Evolutionary conservation across 2,888 invertebrate genomes (phyloP), one percentile per base, ranked within the genome.

Genomic region (Drosophila pullipes): DNA sequence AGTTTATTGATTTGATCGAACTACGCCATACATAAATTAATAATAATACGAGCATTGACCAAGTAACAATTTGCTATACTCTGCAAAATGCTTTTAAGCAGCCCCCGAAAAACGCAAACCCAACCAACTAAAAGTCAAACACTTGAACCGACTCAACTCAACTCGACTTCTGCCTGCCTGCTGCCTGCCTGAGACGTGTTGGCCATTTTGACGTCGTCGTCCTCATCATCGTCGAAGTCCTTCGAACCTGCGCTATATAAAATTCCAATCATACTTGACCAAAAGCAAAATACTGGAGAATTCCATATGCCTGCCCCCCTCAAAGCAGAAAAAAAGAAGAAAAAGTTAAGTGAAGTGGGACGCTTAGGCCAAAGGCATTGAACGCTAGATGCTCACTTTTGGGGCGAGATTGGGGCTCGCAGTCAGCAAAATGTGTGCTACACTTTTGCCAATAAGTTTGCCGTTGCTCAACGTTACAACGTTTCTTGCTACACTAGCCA

Each of bases 241-340:
- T 74, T 72, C 80, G 75, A 78, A 82, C 78, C 87, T 82, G 71
- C 72, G 81, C 83, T 82, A 89, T 89, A 89, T 86, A 89, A 86
- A 86, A 89, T 86, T 86, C 86, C 86, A 86, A 86, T 86, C 86
- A 86, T 86, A 86, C 86, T 86, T 86, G 86, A 89, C 86, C 86
- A 79, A 89, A 85, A 83, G 81, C 82, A 86, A 83, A 85, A 86
- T 89, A 86, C 88, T 89, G 81, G 83, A 81, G 89, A 85, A 73
- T 86, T 86, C 76, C 53, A 47, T 50, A 70, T 66, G 55, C 62
- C 28, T 31, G 44, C 18, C 16, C 37, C 59, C 53, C 59, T 3
- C 6, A 28, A 18, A 6, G 30, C 13, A 50, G 37, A 41, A 28
- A 33, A 31, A 47, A 44, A 49, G 57, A 54, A 47, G 50, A 60